phyloP scores from a whole-genome alignment of 1,140 invertebrate species.

The Mya arenaria region DNA sequence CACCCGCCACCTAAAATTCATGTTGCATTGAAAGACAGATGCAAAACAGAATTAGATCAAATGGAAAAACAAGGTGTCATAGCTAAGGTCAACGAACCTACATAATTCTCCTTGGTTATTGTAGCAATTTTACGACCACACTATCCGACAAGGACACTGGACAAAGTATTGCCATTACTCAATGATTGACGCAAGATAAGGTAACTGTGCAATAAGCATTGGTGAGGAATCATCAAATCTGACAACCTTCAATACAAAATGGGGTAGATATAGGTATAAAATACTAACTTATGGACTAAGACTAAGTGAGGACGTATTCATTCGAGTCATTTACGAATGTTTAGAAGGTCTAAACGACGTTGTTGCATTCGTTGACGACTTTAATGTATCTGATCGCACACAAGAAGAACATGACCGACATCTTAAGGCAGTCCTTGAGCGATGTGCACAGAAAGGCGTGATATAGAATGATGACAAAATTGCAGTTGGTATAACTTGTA shows the following conservation, averaged over 20 bases:
- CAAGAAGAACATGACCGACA: constrained; percentile 10
- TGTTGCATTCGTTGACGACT: background rate
- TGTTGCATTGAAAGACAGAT: constrained; percentile 55
- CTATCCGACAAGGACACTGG: background rate
- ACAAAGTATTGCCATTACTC: background rate
- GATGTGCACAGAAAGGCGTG: background rate
- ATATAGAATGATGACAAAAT: background rate
- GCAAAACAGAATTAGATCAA: constrained; percentile 53
- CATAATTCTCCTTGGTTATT: constrained; percentile 80
- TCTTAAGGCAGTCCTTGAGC: background rate
- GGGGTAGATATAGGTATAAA: constrained; percentile 57
- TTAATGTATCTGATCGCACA: background rate
- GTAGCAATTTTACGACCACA: background rate
- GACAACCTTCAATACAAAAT: constrained; percentile 72
- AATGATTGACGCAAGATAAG: background rate
- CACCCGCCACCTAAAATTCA: constrained; percentile 69
- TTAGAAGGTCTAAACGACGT: background rate
- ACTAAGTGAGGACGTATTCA: background rate
- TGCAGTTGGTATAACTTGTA: background rate
- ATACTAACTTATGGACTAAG: background rate
- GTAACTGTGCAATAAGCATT: background rate
- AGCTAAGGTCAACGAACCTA: constrained; percentile 71
- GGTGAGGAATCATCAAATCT: constrained; percentile 51
- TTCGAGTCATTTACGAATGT: background rate
- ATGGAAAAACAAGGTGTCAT: constrained; percentile 61